Base-by-base conservation (phyloP, 2,113 vertebrate genomes). In the Prunella fulvescens region DNA sequence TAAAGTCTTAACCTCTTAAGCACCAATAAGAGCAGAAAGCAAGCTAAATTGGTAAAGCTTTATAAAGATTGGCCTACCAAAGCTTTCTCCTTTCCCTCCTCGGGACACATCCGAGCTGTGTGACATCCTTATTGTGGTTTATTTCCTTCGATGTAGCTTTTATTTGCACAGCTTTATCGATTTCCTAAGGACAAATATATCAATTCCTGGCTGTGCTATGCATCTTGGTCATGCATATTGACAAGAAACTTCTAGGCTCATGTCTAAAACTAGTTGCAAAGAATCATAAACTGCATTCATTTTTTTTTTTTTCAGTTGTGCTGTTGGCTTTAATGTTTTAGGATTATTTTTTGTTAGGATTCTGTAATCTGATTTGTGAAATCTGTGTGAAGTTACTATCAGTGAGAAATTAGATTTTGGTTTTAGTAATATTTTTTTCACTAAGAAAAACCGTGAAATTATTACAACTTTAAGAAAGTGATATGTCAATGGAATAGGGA, bases 1-100 rank as follows among this genome's bases (percentile, higher is more conserved):
- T 98, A 97, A 97, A 98, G 97, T 96, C 97, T 98, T 98, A 98
- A 98, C 98, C 98, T 98, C 95, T 97, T 98, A 97, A 98, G 98
- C 94, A 97, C 97, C 96, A 91, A 65, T 91, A 81, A 97, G 94
- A 90, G 94, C 58, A 93, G 88, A 86, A 96, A 92, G 92, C 39
- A 92, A 94, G 89, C 90, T 88, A 97, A 98, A 97, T 89, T 96
- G 95, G 93, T 97, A 97, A 98, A 97, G 94, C 94, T 88, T 64
- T 37, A 58, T 84, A 90, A 94, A 88, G 86, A 92, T 48, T 81
- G 83, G 81, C 72, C 67, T 89, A 42, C 88, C 60, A 51, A 96
- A 96, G 96, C 90, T 76, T 86, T 44, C 70, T 24, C 25, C 67
- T 50, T 72, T 78, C n/a, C 37, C 25, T 90, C 25, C 62, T 91